These are phyloP conservation scores for Drosophila putrida DNA, from an alignment of 2,888 invertebrate genomes.

Conservation along the genomic window DNA sequence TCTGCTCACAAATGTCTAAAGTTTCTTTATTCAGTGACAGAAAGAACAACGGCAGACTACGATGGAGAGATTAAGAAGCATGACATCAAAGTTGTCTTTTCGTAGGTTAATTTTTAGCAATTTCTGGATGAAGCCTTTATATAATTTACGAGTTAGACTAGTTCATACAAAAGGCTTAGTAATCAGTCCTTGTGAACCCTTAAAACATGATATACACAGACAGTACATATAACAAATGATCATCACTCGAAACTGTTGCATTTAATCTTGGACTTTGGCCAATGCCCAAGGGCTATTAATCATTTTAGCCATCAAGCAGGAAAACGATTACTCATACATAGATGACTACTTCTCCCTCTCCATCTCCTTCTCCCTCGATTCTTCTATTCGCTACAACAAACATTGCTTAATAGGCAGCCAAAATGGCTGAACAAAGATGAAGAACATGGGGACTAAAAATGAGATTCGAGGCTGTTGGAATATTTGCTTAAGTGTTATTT, in stretches of 20 bases:
- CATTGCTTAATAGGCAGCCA: constrained; percentile 70
- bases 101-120: constrained; percentile 4
- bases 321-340: constrained; percentile 78
- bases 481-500: constrained; percentile 81
- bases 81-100: constrained; percentile 25
- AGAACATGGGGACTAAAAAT: constrained; percentile 22
- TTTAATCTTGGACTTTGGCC: constrained; percentile 77
- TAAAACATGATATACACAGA: constrained; percentile 32
- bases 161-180: constrained; percentile 12
- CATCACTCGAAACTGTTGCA: constrained; percentile 74
- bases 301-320: constrained; percentile 77
- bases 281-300: constrained; percentile 68
- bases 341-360: constrained; percentile 49
- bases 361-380: constrained; percentile 1
- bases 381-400: constrained; percentile 57
- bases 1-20: constrained; percentile 17
- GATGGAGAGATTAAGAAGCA: constrained; percentile 14
- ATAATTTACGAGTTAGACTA: not conserved
- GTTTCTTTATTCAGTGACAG: not conserved
- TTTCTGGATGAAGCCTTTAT: not conserved
- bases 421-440: constrained; percentile 60
- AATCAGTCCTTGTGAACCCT: constrained; percentile 8
- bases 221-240: constrained; percentile 71
- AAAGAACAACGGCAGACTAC: not conserved
- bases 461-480: constrained; percentile 60